phyloP scores from a whole-genome alignment of 1,140 invertebrate species.

The Hermetia illucens region DNA sequence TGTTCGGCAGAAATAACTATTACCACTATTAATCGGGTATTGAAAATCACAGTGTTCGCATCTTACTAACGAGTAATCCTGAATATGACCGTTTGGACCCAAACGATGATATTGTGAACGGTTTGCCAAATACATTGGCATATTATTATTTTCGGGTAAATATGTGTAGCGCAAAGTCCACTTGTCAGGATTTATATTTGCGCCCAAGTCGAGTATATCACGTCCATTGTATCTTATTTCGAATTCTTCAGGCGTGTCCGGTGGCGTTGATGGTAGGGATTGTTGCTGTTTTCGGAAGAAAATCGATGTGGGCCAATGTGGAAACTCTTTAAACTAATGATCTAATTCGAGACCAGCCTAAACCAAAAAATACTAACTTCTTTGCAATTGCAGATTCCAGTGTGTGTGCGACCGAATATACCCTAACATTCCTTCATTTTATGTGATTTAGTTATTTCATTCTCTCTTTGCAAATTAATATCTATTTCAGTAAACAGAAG shows the following conservation, averaged over 20 bases:
- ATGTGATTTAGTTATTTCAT: no score
- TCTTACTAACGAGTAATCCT: background rate
- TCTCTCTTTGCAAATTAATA: no score
- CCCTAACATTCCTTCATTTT: no score
- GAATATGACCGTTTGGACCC: conserved; percentile 1
- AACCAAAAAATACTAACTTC: no score
- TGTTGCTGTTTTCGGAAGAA: background rate
- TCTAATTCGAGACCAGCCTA: no score
- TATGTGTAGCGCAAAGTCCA: conserved; percentile 2
- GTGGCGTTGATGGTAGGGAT: background rate
- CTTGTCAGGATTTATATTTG: background rate
- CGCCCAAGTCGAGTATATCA: conserved; percentile 1
- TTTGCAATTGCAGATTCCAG: no score
- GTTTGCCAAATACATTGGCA: conserved; percentile 3
- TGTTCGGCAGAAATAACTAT: conserved; percentile 1
- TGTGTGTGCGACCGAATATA: no score
- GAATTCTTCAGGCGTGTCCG: background rate
- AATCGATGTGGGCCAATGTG: no score
- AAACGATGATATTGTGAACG: conserved; percentile 3
- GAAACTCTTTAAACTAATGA: no score
- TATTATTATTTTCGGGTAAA: conserved; percentile 3
- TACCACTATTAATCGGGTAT: background rate
- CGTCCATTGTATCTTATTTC: conserved; percentile 3
- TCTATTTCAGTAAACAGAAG: no score
- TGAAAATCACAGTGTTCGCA: conserved; percentile 5